Base-by-base conservation (phyloP, 2,113 vertebrate genomes). In the Pteropus alecto region DNA sequence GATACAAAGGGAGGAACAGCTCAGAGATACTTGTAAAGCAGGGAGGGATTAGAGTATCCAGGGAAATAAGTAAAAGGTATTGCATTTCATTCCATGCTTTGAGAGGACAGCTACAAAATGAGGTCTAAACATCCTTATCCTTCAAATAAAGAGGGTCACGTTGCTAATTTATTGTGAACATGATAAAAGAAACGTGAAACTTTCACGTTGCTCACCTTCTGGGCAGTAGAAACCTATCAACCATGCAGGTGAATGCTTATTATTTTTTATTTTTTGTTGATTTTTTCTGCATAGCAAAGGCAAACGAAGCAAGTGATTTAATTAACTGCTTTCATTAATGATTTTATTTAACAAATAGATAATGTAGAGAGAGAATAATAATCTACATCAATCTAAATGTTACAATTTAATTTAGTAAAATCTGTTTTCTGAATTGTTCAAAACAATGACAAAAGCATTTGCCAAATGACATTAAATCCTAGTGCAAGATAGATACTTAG, bases 51-150 rank as follows among this genome's bases (percentile, higher is more conserved):
- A 99, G 98, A 98, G 99, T 99, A 98, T 99, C 98, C 97, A 99
- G 99, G 99, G 98, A 99, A 99, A 99, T 98, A 98, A 99, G 98
- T 98, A 98, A 98, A 98, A 98, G 98, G 97, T 97, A 98, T 98
- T 98, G 97, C 79, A 56, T 99, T 99, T 99, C 98, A 97, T 86
- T 67, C 96, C 92, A 93, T 78, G 94, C 97, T 96, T 98, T 76
- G 46, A 93, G 97, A 98, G 97, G 92, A 97, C 30, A 51, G 97
- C 88, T 96, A 98, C 96, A 97, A 97, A 98, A 98, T 83, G 84
- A 98, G 92, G 81, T 58, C 97, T 97, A 77, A 98, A 97, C 89
- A 96, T 54, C 81, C 96, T 96, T 88, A 84, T 74, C 68, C 97
- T 98, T 76, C 71, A 97, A 98, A 98, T 94, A 94, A 97, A 98